Evolutionary conservation across 2,797 vertebrate species (phyloP).

Genomic region (Lerista edwardsae): DNA sequence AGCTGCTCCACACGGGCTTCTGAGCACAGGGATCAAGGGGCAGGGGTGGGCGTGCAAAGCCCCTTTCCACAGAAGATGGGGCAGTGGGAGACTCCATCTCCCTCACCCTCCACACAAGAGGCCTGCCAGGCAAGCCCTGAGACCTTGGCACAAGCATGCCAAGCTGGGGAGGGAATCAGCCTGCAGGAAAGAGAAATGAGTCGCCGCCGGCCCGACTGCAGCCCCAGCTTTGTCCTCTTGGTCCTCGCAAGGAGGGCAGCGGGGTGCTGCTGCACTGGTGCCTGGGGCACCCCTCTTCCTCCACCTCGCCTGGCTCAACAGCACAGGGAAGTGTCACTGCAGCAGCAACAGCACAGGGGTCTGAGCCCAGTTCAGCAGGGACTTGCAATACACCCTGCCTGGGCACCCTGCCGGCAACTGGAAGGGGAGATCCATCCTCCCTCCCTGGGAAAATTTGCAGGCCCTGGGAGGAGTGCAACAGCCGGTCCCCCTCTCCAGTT

Average conservation of each 20-base stretch:
- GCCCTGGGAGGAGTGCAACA: background rate
- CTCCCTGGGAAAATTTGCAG: background rate
- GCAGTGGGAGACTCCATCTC: too few species aligned
- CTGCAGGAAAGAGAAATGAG: background rate
- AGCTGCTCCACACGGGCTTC: background rate
- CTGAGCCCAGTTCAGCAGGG: background rate
- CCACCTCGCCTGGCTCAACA: constrained; percentile 11
- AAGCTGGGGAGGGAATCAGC: background rate
- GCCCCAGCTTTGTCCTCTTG: background rate
- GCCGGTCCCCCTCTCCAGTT: too few species aligned
- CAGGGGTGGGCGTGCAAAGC: background rate
- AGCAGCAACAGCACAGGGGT: background rate
- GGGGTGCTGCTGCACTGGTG: too few species aligned
- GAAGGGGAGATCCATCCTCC: background rate
- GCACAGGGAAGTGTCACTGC: background rate
- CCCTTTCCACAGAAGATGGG: background rate
- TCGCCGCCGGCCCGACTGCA: background rate
- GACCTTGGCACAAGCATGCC: too few species aligned
- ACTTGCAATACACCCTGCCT: background rate
- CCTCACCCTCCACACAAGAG: too few species aligned
- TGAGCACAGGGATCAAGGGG: background rate
- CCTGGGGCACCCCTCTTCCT: background rate
- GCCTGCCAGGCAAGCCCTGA: background rate
- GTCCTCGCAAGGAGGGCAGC: background rate
- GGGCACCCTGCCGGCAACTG: too few species aligned